Evolutionary conservation across 2,888 invertebrate genomes (phyloP), one percentile per base, ranked within the genome.

Genomic region (Dryomyza anilis): DNA sequence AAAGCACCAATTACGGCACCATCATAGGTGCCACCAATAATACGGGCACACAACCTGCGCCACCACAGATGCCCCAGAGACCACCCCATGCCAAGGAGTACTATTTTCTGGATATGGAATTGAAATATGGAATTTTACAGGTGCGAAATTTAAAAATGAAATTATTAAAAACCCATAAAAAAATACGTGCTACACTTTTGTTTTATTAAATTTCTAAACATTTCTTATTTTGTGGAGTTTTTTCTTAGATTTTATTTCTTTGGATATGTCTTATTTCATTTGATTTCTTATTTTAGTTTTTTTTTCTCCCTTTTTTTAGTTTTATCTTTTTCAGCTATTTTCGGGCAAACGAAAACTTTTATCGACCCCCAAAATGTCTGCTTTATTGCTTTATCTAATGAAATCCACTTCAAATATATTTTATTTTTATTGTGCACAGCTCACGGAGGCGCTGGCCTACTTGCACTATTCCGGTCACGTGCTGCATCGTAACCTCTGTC

Each of bases 401-500:
- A 8, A 19, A 8, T 43, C 5, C n/a, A 8, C 16, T 43, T 23
- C 21, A 45, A 3, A 55, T n/a, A 16, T 19, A 33, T 48, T 53
- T 29, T 14, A 45, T 16, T 73, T 84, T n/a, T 29, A 6, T 25
- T 43, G 6, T 29, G 2, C 36, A 10, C 86, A 97, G 96, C 90
- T 98, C 74, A 93, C 95, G 63, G 98, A 98, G 81, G 98, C 96
- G 7, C 86, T 98, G 70, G 89, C 94, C 70, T 97, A 92, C 84
- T 87, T 98, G 70, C 98, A 98, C 85, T 92, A 93, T 85, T 90
- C 91, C 39, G 89, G 91, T 72, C 91, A 91, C 83, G 89, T 94
- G 76, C 87, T 98, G 70, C 98, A 98, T 83, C 90, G 96, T 76
- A 98, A 98, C 85, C 90, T 98, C 50, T 96, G 94, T 81, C 98